phyloP scores from a whole-genome alignment of 2,888 invertebrate species.

The Tortricodes alternella region DNA sequence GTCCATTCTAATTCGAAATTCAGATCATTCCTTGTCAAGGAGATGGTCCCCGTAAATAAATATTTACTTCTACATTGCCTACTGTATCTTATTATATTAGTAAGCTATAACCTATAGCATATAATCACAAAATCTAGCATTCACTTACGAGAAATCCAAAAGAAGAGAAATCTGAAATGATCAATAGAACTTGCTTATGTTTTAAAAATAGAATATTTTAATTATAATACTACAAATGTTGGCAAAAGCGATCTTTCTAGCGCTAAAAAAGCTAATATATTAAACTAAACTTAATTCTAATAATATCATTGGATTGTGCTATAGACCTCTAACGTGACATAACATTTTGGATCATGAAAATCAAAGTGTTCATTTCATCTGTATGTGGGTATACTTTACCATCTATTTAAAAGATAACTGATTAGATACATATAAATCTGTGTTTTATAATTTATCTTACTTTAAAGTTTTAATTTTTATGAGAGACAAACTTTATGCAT shows the following conservation, averaged over 20 bases:
- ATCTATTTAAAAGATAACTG: slow-evolving; percentile 22
- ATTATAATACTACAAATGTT: slow-evolving; percentile 67
- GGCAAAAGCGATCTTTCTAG: slow-evolving; percentile 71
- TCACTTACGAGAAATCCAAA: slow-evolving; percentile 58
- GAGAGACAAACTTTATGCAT: slow-evolving; percentile 54
- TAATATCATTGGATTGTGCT: slow-evolving; percentile 68
- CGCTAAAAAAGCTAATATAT: slow-evolving; percentile 76
- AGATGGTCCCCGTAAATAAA: slow-evolving; percentile 77
- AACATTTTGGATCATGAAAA: slow-evolving; percentile 50
- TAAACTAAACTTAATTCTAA: slow-evolving; percentile 49
- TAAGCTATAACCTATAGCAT: slow-evolving; percentile 62
- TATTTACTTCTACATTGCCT: slow-evolving; percentile 58
- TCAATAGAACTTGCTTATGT: slow-evolving; percentile 47
- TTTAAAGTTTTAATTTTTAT: slow-evolving; percentile 43
- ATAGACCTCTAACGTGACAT: slow-evolving; percentile 55
- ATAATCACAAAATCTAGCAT: slow-evolving; percentile 69
- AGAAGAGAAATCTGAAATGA: slow-evolving; percentile 54
- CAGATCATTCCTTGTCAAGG: slow-evolving; percentile 65
- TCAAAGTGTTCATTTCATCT: slow-evolving; percentile 47
- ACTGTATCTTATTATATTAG: slow-evolving; percentile 53
- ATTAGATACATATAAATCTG: slow-evolving; percentile 32
- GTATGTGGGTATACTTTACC: slow-evolving; percentile 32
- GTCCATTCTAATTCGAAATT: slow-evolving; percentile 55
- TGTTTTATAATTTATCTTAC: slow-evolving; percentile 42
- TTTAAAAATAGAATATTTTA: slow-evolving; percentile 58